phyloP scores from a whole-genome alignment of 2,888 invertebrate species.

The Halocaridina rubra region DNA sequence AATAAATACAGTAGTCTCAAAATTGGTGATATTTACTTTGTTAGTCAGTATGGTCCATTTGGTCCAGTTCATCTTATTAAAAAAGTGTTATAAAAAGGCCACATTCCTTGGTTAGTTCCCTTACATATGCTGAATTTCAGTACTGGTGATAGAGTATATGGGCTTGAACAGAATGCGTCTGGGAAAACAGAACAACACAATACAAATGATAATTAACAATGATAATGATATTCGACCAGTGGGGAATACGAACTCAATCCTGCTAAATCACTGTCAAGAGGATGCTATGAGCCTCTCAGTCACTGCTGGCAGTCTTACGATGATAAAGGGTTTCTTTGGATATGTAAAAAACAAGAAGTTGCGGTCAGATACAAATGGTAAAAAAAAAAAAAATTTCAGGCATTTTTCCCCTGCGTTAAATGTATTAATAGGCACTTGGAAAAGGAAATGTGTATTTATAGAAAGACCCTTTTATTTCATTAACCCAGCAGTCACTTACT shows the following conservation, averaged over 20 bases:
- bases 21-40: neutral
- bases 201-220: neutral
- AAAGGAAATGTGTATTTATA: too few species aligned
- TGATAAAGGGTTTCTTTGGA: neutral
- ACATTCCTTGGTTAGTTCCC: constrained; percentile 9
- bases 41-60: constrained; percentile 11
- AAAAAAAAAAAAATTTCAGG: too few species aligned
- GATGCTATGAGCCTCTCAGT: too few species aligned
- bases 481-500: neutral
- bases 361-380: too few species aligned
- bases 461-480: too few species aligned
- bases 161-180: neutral
- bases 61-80: neutral
- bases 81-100: neutral
- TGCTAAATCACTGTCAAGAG: too few species aligned
- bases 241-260: neutral
- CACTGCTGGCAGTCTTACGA: neutral
- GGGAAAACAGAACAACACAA: constrained; percentile 35
- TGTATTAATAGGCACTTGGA: too few species aligned
- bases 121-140: constrained; percentile 7
- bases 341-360: too few species aligned
- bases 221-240: constrained; percentile 4
- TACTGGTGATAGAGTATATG: constrained; percentile 17
- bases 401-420: too few species aligned
- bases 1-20: neutral